Evolutionary conservation across 2,888 invertebrate species (phyloP).

Genomic region (Parasteatoda lunata): DNA sequence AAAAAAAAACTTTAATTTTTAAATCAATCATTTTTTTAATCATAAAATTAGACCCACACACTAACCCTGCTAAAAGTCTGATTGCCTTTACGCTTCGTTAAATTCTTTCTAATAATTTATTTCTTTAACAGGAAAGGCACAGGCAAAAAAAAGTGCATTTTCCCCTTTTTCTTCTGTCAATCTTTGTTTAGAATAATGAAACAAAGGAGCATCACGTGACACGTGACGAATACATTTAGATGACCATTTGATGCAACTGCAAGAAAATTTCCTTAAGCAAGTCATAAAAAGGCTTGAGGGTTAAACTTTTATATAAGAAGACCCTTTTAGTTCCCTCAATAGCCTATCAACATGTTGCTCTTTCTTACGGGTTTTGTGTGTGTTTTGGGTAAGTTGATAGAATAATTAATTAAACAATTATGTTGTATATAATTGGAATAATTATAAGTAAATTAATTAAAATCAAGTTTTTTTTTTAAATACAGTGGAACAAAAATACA

Average conservation of each 20-base stretch:
- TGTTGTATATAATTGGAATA: too few species aligned
- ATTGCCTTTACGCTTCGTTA: constrained; percentile 29
- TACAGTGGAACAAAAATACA: too few species aligned
- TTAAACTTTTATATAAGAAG: constrained; percentile 42
- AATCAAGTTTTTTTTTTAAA: too few species aligned
- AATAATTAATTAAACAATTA: not conserved
- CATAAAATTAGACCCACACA: not conserved
- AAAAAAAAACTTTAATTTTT: too few species aligned
- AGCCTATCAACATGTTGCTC: constrained; percentile 52
- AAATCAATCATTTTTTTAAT: not conserved
- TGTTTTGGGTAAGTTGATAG: constrained; percentile 36
- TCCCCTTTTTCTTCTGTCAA: constrained; percentile 27
- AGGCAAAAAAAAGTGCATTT: constrained; percentile 24
- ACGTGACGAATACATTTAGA: constrained; percentile 29
- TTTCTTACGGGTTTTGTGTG: constrained; percentile 31
- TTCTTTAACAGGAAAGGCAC: constrained; percentile 18
- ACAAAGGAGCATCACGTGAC: constrained; percentile 55
- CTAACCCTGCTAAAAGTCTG: not conserved
- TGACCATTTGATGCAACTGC: constrained; percentile 9
- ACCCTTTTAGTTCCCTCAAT: constrained; percentile 2
- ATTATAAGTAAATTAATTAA: too few species aligned
- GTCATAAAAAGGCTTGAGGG: constrained; percentile 40
- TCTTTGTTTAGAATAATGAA: constrained; percentile 23
- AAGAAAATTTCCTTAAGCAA: constrained; percentile 48
- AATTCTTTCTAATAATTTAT: constrained; percentile 18